A percentile compares a stretch with the other conserved stretches of the same genome.
Evolutionary conservation across 2,797 vertebrate species (phyloP).

Genomic region (Malurus splendens): DNA sequence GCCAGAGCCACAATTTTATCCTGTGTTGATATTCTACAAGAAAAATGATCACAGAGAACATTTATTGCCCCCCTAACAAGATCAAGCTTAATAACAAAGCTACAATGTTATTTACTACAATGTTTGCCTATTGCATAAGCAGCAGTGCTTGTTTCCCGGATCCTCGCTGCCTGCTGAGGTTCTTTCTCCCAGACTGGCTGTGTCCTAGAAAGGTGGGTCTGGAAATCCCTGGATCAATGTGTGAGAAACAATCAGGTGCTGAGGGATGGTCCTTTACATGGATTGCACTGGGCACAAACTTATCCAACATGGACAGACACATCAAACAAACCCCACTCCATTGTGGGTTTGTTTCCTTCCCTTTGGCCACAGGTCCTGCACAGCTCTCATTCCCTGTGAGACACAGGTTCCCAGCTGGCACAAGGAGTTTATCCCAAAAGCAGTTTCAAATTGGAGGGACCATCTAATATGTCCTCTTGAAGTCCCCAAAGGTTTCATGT

Average conservation of each 20-base stretch:
- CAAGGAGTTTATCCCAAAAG: not conserved
- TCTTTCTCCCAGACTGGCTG: not conserved
- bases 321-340: not conserved
- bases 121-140: constrained; percentile 30
- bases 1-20: constrained; percentile 48
- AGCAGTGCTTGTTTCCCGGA: constrained; percentile 8
- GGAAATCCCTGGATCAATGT: not conserved
- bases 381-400: not conserved
- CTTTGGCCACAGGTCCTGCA: not conserved
- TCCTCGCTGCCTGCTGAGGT: not conserved
- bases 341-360: not conserved
- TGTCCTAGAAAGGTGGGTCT: not conserved
- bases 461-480: not conserved
- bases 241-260: not conserved
- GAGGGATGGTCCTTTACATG: fast-evolving
- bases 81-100: constrained; percentile 40
- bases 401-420: not conserved
- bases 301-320: fast-evolving
- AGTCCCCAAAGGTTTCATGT: not conserved
- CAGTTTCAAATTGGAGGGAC: not conserved
- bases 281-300: not conserved
- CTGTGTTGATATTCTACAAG: constrained; percentile 51
- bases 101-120: constrained; percentile 49
- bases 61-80: constrained; percentile 34
- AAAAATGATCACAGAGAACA: constrained; percentile 53